Evolutionary conservation across 2,797 vertebrate genomes (phyloP), one percentile per base, ranked within the genome.

Genomic region (Sciaenops ocellatus): DNA sequence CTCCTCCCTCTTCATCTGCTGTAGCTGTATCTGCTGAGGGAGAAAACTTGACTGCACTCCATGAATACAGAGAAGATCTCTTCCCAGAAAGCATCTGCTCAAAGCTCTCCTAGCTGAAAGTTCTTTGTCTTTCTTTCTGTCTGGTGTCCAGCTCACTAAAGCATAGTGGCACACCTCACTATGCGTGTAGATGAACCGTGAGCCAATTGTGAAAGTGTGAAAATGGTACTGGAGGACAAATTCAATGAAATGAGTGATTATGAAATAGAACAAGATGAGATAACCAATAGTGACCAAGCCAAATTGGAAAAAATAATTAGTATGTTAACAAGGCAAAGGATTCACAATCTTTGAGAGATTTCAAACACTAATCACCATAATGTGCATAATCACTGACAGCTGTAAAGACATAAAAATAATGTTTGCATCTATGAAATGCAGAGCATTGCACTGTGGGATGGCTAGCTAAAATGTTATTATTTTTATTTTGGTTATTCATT

Each of bases 1-100:
- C 72, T 80, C 76, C 81, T 59, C 42, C 66, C 5, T 72, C 68
- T 62, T 81, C 78, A 67, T 83, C 69, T 63, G 55, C 78, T 79
- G 61, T 18, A 66, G 72, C 57, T 68, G 73, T 79, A 85, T 80
- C 64, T 90, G 81, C 80, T 82, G 65, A 79, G 51, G 75, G 73
- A 64, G 57, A 69, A 70, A 86, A 79, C 69, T n/a, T 55, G 51
- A 61, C 78, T 76, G 85, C 69, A 56, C 59, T 78, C 69, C 67
- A 54, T 82, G 76, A 88, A 90, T 80, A 69, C 57, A 82, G 72
- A 74, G 67, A 73, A 46, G 61, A 52, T 46, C 47, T 69, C 17
- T 62, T 52, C 69, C 62, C 73, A 79, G 67, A 77, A 74, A 83
- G 63, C 65, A 76, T 82, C 30, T 69, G 50, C 55, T 72, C 50